These are phyloP conservation scores for Cochlearius cochlearius DNA, from an alignment of 2,113 vertebrate genomes.

Conservation along the genomic window DNA sequence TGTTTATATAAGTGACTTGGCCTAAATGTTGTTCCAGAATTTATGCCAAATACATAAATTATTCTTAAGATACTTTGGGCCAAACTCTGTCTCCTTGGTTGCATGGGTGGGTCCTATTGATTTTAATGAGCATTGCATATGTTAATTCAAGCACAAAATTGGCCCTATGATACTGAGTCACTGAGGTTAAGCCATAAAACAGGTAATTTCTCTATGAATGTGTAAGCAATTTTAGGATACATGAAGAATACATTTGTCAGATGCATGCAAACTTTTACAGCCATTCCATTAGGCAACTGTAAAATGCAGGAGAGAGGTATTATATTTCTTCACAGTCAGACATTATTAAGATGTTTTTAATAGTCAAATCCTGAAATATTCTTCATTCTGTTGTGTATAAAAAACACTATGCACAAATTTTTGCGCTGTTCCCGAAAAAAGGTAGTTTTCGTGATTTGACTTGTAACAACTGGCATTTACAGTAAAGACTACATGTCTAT, in stretches of 20 bases:
- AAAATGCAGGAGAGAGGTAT: background rate
- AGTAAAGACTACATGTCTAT: background rate
- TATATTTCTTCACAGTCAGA: background rate
- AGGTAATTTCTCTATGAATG: background rate
- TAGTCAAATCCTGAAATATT: background rate
- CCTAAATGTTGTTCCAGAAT: background rate
- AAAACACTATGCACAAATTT: background rate
- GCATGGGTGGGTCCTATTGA: background rate
- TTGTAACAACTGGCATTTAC: background rate
- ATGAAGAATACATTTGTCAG: background rate
- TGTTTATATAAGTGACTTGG: constrained; percentile 23
- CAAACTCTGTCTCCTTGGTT: background rate
- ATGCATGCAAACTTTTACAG: background rate
- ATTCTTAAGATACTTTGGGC: background rate
- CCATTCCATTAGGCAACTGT: background rate
- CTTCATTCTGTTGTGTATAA: background rate
- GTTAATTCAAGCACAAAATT: background rate
- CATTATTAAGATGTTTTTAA: background rate
- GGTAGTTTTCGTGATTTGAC: background rate
- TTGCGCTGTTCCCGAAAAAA: background rate
- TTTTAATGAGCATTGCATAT: constrained; percentile 6
- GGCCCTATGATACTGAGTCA: background rate
- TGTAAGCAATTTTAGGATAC: background rate
- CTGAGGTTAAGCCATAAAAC: background rate
- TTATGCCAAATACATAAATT: constrained; percentile 25